These are phyloP conservation scores for Habroteleia sp. DNA, from an alignment of 2,888 invertebrate genomes.

Conservation along the genomic window DNA sequence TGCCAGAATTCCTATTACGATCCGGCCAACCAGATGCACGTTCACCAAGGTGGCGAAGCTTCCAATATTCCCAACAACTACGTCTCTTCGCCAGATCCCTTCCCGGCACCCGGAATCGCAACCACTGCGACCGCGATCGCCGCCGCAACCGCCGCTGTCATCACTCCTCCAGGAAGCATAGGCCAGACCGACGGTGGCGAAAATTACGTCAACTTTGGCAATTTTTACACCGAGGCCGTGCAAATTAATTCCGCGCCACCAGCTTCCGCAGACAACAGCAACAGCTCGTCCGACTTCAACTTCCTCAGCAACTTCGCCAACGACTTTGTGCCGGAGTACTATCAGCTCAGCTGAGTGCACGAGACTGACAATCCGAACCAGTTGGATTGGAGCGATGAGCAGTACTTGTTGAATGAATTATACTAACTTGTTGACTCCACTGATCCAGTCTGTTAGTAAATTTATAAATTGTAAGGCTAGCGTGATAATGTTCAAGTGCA, in stretches of 20 bases:
- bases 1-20: conserved; percentile 78
- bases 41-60: conserved; percentile 82
- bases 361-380: conserved; percentile 74
- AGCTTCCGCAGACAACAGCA: conserved; percentile 89
- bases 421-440: conserved; percentile 69
- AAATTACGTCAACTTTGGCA: conserved; percentile 87
- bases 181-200: conserved; percentile 84
- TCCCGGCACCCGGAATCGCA: conserved; percentile 81
- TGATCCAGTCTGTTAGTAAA: conserved; percentile 36
- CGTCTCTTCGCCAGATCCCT: conserved; percentile 81
- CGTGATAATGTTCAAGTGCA: conserved; percentile 68
- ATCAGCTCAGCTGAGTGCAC: conserved; percentile 85
- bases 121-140: conserved; percentile 81
- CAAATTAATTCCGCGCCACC: conserved; percentile 81
- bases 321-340: conserved; percentile 96
- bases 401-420: conserved; percentile 77
- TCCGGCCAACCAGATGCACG: conserved; percentile 75
- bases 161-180: conserved; percentile 84
- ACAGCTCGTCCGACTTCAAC: conserved; percentile 96
- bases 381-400: conserved; percentile 78
- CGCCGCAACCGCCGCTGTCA: conserved; percentile 82
- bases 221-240: conserved; percentile 83
- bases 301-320: conserved; percentile 95
- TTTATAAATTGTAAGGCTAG: conserved; percentile 41
- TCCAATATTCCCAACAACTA: conserved; percentile 81